These are phyloP conservation scores for Agrotis ipsilon DNA, from an alignment of 2,888 invertebrate genomes.

Conservation along the genomic window DNA sequence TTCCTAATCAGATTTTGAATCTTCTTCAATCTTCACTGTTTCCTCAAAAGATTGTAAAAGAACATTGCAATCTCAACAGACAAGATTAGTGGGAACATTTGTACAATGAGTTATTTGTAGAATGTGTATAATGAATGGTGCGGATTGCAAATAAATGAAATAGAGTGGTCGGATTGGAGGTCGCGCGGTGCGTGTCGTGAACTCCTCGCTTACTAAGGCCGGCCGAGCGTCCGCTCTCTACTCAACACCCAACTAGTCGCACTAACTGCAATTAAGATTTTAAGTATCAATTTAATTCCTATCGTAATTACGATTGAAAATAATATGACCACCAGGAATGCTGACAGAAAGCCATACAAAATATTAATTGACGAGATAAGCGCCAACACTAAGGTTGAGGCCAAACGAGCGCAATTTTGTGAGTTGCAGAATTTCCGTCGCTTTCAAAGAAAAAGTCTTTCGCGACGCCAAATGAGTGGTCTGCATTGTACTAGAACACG, in stretches of 20 bases:
- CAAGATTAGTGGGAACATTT: constrained; percentile 39
- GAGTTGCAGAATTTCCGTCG: too few relatives aligned
- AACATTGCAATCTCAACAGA: constrained; percentile 30
- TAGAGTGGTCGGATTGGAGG: constrained; percentile 46
- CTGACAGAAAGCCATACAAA: neutral
- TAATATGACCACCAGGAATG: neutral
- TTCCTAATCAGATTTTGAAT: too few relatives aligned
- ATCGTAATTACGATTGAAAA: neutral
- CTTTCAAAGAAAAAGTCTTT: too few relatives aligned
- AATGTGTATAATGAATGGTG: constrained; percentile 30
- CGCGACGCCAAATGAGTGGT: too few relatives aligned
- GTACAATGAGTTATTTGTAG: constrained; percentile 31
- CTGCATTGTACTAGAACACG: too few relatives aligned
- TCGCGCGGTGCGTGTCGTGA: constrained; percentile 42
- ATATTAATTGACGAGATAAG: neutral
- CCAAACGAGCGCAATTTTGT: too few relatives aligned
- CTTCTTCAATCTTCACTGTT: too few relatives aligned
- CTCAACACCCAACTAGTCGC: constrained; percentile 12
- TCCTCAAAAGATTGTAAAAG: constrained; percentile 46
- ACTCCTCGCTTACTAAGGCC: constrained; percentile 25
- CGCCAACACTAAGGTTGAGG: too few relatives aligned
- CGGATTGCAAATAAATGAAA: constrained; percentile 45
- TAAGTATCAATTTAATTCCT: neutral
- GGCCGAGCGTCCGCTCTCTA: constrained; percentile 5
- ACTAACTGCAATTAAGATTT: constrained; percentile 1